Conservation (phyloP, 2,888 invertebrate species). For the Acanthoscelides obtectus region DNA sequence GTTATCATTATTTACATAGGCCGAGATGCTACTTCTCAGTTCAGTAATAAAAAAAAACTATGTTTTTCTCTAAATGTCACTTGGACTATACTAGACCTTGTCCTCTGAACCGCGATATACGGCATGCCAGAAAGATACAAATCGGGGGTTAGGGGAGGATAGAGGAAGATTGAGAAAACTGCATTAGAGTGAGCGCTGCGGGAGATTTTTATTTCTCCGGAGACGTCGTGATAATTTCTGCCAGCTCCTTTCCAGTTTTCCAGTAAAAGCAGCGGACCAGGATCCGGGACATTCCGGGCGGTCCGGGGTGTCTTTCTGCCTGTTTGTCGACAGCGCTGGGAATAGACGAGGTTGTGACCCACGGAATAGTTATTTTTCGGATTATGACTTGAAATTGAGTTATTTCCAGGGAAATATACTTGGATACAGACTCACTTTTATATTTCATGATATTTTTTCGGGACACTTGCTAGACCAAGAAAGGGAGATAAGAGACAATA, state of each 20-base stretch:
- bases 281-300: neutral
- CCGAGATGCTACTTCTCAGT: too few relatives aligned
- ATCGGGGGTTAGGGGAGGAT: neutral
- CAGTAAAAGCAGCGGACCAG: conserved; percentile 7
- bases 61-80: too few relatives aligned
- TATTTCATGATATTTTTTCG: neutral
- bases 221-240: neutral
- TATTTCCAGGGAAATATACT: neutral
- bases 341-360: neutral
- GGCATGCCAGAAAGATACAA: neutral
- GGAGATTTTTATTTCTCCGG: neutral
- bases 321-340: conserved; percentile 8
- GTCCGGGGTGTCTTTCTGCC: conserved; percentile 8
- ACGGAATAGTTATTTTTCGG: neutral
- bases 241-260: neutral
- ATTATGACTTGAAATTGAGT: neutral
- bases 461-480: neutral
- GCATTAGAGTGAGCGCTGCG: neutral
- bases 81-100: neutral
- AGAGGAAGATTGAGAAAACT: neutral
- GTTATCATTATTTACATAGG: too few relatives aligned
- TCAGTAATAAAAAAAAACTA: too few relatives aligned
- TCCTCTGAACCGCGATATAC: neutral
- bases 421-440: neutral
- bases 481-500: too few relatives aligned